Percentiles rank a stretch among this genome's conserved stretches.
Conservation (phyloP, 2,888 invertebrate species). For the Agrypnus murinus region DNA sequence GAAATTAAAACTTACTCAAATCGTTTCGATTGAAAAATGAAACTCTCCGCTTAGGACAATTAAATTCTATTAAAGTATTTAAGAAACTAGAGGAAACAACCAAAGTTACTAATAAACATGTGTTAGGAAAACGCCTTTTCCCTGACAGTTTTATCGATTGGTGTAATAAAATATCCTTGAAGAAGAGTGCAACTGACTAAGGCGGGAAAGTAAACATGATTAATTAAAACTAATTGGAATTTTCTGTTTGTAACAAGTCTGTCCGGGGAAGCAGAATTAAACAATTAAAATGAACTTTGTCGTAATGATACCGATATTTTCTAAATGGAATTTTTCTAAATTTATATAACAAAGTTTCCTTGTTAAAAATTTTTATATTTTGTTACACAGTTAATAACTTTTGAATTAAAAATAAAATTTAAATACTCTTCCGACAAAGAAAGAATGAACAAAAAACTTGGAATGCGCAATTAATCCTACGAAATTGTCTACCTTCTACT, state of each 20-base stretch:
- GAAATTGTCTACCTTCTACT: too few species aligned
- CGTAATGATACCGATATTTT: background rate
- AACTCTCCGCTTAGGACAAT: too few species aligned
- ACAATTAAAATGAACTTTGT: slow-evolving; percentile 34
- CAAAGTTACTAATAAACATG: too few species aligned
- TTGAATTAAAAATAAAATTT: slow-evolving; percentile 23
- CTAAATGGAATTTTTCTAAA: background rate
- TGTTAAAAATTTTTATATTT: background rate
- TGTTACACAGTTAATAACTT: slow-evolving; percentile 4
- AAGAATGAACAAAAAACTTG: too few species aligned
- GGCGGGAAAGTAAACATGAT: slow-evolving; percentile 46
- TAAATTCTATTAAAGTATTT: too few species aligned
- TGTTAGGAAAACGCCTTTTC: slow-evolving; percentile 13
- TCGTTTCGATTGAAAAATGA: too few species aligned
- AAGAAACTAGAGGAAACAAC: too few species aligned
- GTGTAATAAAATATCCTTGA: slow-evolving; percentile 39
- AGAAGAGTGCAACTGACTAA: slow-evolving; percentile 40
- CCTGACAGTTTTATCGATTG: slow-evolving; percentile 40
- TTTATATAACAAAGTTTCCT: background rate
- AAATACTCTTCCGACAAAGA: too few species aligned
- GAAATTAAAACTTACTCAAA: too few species aligned
- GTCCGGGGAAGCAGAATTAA: slow-evolving; percentile 37
- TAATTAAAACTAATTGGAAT: slow-evolving; percentile 50
- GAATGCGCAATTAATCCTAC: too few species aligned
- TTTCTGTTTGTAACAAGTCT: slow-evolving; percentile 45